Base-by-base conservation (phyloP, 2,888 invertebrate genomes). In the Blastobasis adustella region DNA sequence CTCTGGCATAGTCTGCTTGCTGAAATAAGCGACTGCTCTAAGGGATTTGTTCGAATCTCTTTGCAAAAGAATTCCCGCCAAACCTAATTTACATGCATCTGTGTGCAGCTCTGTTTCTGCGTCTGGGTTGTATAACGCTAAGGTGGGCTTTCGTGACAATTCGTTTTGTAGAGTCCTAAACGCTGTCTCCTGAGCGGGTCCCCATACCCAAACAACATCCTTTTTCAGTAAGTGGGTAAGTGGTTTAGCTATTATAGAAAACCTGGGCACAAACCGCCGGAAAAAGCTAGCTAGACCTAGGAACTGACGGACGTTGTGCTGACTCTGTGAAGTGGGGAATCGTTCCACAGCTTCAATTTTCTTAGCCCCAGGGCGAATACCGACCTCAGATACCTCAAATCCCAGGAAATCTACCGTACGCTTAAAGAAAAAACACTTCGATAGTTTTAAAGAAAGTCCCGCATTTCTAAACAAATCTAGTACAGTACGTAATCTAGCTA, bases 171-270 rank as follows among this genome's bases (percentile, higher is more conserved):
- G 10, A 9, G 38, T 37, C n/a, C 45, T n/a, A 46, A 54, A 57
- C 23, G 54, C 53, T 5, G 51, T 5, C 1, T 51, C 8, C 38
- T 54, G 47, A 9, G 10, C 47, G 4, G 42, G 47, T 3, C 42
- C 41, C 67, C 66, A 67, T 1, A n/a, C 3, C 55, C 63, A 62
- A 5, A 6, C 6, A 7, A 8, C 46, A 47, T 59, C 49, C n/a
- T 54, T 56, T 49, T 54, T 57, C n/a, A 59, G 37, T 5, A 57
- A 43, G 1, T 23, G 41, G 7, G 54, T 56, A 7, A 60, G 47
- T 6, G 58, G 60, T 4, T 39, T 49, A 0, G 60, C 52, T 6
- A 60, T 53, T 44, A 39, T 7, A 4, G 62, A 53, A 49, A 58
- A 57, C 8, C 45, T 42, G 10, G 45, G 40, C 0, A 63, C 50